Evolutionary conservation across 2,797 vertebrate genomes (phyloP), one percentile per base, ranked within the genome.

Genomic region (Etheostoma nigrum): DNA sequence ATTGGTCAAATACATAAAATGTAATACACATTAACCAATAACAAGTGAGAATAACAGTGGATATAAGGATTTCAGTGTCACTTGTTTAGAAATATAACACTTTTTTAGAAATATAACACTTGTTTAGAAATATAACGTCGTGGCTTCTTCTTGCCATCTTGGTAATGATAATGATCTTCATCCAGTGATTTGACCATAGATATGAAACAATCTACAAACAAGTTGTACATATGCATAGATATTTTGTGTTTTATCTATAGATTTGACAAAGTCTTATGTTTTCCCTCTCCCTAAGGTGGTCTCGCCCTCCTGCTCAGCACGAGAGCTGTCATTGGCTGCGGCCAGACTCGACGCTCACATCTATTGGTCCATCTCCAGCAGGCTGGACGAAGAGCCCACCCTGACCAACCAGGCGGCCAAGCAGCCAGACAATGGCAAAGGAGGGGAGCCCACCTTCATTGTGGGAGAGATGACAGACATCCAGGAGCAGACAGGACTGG

Each of bases 311-410:
- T 96, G 96, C 92, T 98, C 97, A 0, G 97, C 97, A 1, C 94
- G 96, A 25, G 96, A 97, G 74, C 91, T 97, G 66, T 95, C 96
- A 5, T 90, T 97, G 90, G 95, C 96, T 0, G 92, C 96, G 0
- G 96, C 97, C 62, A 90, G 96, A 51, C 94, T 96, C 0, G 96
- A 98, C 0, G 97, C 97, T 82, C 97, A 98, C 87, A 96, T 98
- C 44, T 98, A 97, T 92, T 98, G 97, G 97, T 98, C 97, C 25
- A 97, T 98, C 88, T 97, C 97, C 86, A 97, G 97, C 91, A 92
- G 94, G 60, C 94, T 97, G 91, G 97, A 97, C 4, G 96, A 97
- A 76, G 96, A 96, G 86, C 93, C 93, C 71, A 91, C 93, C 8
- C 88, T 96, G 84, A 84, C 81, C 40, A 90, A 92, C 59, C 90